A percentile compares a stretch with the other conserved stretches of the same genome.
Evolutionary conservation across 2,888 invertebrate genomes (phyloP).

Genomic region (Cenopis cana): DNA sequence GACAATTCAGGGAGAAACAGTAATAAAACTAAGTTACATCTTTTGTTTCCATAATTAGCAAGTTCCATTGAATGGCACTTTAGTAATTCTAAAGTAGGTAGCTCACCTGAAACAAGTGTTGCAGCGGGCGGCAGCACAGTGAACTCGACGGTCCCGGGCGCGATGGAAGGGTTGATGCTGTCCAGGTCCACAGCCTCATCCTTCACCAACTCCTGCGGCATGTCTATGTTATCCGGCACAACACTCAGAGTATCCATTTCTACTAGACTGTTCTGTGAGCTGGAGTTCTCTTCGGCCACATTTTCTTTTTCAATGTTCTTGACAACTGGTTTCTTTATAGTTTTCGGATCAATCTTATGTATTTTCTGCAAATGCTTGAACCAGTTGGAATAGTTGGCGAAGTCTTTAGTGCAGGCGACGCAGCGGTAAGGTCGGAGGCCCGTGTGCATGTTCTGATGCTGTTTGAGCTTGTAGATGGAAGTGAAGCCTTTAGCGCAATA

Average conservation of each 20-base stretch:
- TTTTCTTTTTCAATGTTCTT: slow-evolving; percentile 33
- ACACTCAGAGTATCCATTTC: slow-evolving; percentile 10
- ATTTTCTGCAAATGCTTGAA: slow-evolving; percentile 80
- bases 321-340: slow-evolving; percentile 45
- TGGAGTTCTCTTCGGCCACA: neutral
- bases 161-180: slow-evolving; percentile 55
- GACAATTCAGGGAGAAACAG: no score
- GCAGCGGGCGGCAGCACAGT: slow-evolving; percentile 54
- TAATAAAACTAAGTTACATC: no score
- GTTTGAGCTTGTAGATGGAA: slow-evolving; percentile 62
- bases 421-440: slow-evolving; percentile 84
- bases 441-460: slow-evolving; percentile 85
- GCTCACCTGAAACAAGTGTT: slow-evolving; percentile 60
- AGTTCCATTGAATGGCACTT: no score
- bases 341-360: slow-evolving; percentile 61
- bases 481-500: slow-evolving; percentile 81
- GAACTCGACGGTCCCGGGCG: slow-evolving; percentile 49
- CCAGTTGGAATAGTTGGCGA: slow-evolving; percentile 85
- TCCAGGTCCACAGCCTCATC: slow-evolving; percentile 59
- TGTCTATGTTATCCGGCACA: slow-evolving; percentile 2
- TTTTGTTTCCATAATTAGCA: no score
- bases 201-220: slow-evolving; percentile 9
- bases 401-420: slow-evolving; percentile 81
- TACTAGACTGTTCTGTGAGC: neutral
- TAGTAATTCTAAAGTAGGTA: neutral